Base-by-base conservation (phyloP, 2,797 vertebrate species). In the Sebastes miniatus region DNA sequence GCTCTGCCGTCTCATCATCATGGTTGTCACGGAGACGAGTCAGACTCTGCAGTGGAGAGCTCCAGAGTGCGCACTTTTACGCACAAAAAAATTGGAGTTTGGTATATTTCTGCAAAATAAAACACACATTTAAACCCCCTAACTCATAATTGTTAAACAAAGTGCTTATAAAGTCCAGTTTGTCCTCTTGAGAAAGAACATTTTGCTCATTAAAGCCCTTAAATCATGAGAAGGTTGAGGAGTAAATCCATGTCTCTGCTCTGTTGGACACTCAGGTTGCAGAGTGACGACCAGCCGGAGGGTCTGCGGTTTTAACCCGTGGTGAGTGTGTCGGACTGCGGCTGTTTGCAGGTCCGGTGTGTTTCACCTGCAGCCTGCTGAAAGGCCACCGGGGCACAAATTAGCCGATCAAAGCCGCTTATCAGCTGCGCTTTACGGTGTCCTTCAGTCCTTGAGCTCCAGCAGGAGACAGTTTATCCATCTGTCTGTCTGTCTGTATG, bases 371-470 rank as follows among this genome's bases (percentile, higher is more conserved):
- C 83, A 68, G 73, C 54, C 66, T 10, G 71, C 47, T 67, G 36
- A 31, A 66, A 89, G 84, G 83, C 88, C 80, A 83, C 65, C 59
- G 67, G 73, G 73, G 79, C 12, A 80, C 88, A 88, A 90, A 92
- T 94, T 76, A 93, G 74, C 69, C 64, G 64, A 82, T 84, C 88
- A 93, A 94, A 95, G 92, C 91, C 79, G 93, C 91, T 95, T 95
- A 96, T 63, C 74, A 56, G 77, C 85, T 82, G 80, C 83, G 85
- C 87, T 89, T 81, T 69, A 27, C 83, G 24, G 79, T 83, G 91
- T 89, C 93, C 91, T 92, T 88, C 89, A 83, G 77, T 83, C 52
- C 76, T 69, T 90, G 90, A 91, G 89, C 84, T 83, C 56, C 82
- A 81, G 76, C 72, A 77, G 43, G 84, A 90, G 77, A 79, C 76